phyloP scores from a whole-genome alignment of 1,140 invertebrate species.

The Melanaphis sacchari region DNA sequence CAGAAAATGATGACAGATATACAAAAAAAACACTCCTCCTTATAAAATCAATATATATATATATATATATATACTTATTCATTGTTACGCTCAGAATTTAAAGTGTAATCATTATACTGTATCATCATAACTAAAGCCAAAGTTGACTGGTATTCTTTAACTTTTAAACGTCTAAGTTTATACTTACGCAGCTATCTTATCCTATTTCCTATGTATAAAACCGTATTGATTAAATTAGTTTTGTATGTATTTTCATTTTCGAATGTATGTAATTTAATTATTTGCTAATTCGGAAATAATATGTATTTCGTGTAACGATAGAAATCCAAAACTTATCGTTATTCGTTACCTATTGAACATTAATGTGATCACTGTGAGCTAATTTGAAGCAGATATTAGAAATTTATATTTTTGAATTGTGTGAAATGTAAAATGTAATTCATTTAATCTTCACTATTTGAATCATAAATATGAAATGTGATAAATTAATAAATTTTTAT shows the following conservation, averaged over 20 bases:
- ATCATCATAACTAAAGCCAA: not conserved
- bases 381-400: not conserved
- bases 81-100: not conserved
- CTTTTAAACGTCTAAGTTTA: not conserved
- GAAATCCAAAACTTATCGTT: not conserved
- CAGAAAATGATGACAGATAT: not conserved
- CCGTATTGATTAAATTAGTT: not conserved
- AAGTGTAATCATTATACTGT: not conserved
- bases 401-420: not conserved
- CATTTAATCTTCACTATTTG: not conserved
- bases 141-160: not conserved
- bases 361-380: not conserved
- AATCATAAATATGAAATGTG: not conserved
- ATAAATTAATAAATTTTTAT: not conserved
- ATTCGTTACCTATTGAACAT: too few relatives aligned
- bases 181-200: not conserved
- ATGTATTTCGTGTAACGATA: not conserved
- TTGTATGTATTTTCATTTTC: not conserved
- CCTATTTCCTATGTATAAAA: not conserved
- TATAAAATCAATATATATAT: not conserved
- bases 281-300: not conserved
- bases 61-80: too few relatives aligned
- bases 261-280: not conserved
- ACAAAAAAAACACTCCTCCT: not conserved
- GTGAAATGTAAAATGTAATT: not conserved